phyloP scores from a whole-genome alignment of 2,888 invertebrate genomes.

The Chirona hameri region DNA sequence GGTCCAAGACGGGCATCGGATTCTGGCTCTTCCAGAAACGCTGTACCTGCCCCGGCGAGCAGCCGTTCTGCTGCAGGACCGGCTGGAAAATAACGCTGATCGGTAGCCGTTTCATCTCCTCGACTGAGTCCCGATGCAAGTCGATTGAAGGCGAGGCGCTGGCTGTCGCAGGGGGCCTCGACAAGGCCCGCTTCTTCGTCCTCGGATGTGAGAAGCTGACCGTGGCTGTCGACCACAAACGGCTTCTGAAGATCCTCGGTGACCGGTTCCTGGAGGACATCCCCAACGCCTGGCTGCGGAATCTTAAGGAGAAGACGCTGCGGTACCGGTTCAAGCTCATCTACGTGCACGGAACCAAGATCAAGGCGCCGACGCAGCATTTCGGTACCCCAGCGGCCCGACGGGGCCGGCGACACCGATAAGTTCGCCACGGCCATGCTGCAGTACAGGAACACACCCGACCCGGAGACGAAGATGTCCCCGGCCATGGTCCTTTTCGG shows the following conservation, averaged over 20 bases:
- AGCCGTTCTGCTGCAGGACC: constrained; percentile 31
- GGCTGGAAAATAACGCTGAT: constrained; percentile 32
- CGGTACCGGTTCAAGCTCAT: constrained; percentile 31
- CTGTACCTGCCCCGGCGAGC: constrained; percentile 12
- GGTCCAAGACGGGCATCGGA: constrained; percentile 29
- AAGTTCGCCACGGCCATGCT: no score
- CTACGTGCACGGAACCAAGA: background rate
- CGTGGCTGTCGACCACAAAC: constrained; percentile 34
- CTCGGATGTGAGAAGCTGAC: constrained; percentile 30
- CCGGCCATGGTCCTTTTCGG: background rate
- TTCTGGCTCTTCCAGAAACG: constrained; percentile 34
- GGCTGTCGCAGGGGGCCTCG: constrained; percentile 31
- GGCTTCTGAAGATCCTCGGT: constrained; percentile 32
- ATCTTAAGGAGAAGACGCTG: constrained; percentile 25
- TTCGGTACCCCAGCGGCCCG: constrained; percentile 13
- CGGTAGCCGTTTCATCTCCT: background rate
- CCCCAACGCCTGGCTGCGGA: constrained; percentile 13
- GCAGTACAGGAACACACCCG: background rate
- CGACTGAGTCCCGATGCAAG: no score
- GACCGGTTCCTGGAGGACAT: constrained; percentile 24
- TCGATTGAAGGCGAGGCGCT: background rate
- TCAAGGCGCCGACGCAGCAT: constrained; percentile 29
- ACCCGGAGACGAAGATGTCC: background rate
- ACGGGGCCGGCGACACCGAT: background rate
- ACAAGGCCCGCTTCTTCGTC: constrained; percentile 27